Evolutionary conservation across 1,140 invertebrate species (phyloP), one percentile per base, ranked within the genome.

Genomic region (Arion vulgaris): DNA sequence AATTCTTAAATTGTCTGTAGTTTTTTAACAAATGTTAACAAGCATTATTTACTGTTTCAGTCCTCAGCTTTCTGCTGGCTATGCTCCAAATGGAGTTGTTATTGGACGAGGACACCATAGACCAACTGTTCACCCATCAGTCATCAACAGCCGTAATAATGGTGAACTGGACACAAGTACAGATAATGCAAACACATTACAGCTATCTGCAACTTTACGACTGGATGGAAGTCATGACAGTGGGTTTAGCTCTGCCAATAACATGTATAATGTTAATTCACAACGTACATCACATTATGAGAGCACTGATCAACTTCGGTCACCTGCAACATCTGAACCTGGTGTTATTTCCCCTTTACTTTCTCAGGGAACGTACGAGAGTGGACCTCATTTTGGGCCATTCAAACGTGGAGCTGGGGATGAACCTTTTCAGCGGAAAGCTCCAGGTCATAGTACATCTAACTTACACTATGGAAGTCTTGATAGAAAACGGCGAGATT

Each of bases 201-300:
- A n/a, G 49, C 74, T 32, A 19, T 38, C 76, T 36, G 57, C 76
- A 34, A 68, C 36, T 45, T 26, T 79, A 36, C 76, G 83, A 23
- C 82, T 86, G 53, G 85, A 84, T n/a, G 86, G 85, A 2, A 87
- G 85, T 77, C 85, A 86, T 69, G 88, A 88, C 53, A 88, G 88
- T 78, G 86, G 86, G 5, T 87, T 88, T 75, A 88, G 83, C 68
- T 88, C 86, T 13, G 87, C 87, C 81, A 88, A 89, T 74, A 90
- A 90, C 81, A 86, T 90, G 84, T 89, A 89, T 81, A 89, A 89
- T 57, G 78, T 91, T 17, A 84, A 73, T 23, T 86, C 88, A 19
- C 88, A 89, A 76, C 85, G 86, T 15, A 88, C 83, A 9, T 87
- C 88, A 17, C 87, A 87, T 79, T 90, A 89, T 80, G 87, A 89